These are phyloP conservation scores for Lagopus leucura DNA, from an alignment of 2,113 vertebrate genomes.

Conservation along the genomic window DNA sequence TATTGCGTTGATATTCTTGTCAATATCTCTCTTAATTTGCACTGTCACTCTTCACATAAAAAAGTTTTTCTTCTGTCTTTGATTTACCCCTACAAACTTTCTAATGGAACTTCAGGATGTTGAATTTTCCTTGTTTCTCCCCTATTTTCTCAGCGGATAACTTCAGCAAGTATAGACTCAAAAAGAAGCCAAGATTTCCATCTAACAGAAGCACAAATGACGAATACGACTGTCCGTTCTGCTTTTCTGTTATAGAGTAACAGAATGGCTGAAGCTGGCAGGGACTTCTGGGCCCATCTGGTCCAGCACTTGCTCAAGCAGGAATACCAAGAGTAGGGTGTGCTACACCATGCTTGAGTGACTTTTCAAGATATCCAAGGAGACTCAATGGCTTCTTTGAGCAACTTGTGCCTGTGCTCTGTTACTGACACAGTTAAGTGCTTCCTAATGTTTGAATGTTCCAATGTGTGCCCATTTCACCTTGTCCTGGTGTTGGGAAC, in stretches of 20 bases:
- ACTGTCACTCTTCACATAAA: not conserved
- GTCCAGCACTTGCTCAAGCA: not conserved
- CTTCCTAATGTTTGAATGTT: not conserved
- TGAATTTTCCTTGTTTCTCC: not conserved
- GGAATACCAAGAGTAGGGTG: not conserved
- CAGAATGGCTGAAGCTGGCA: not conserved
- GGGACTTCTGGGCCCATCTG: not conserved
- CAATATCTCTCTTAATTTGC: conserved; percentile 36
- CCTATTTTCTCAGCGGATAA: not conserved
- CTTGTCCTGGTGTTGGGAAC: not conserved
- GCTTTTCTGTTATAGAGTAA: not conserved
- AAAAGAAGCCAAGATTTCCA: not conserved
- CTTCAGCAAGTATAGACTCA: not conserved
- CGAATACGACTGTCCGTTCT: not conserved
- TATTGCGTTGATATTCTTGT: not conserved
- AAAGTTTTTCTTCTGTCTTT: not conserved
- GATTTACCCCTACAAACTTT: not conserved
- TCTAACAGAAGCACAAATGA: not conserved
- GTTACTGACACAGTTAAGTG: not conserved
- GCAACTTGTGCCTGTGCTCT: not conserved
- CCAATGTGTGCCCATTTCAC: not conserved
- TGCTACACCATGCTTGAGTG: not conserved
- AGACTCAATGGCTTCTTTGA: not conserved
- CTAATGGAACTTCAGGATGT: not conserved
- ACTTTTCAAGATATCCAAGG: not conserved